Conservation (phyloP, 37 sponge, comb jelly and placozoan species). For the Mnemiopsis leidyi region DNA sequence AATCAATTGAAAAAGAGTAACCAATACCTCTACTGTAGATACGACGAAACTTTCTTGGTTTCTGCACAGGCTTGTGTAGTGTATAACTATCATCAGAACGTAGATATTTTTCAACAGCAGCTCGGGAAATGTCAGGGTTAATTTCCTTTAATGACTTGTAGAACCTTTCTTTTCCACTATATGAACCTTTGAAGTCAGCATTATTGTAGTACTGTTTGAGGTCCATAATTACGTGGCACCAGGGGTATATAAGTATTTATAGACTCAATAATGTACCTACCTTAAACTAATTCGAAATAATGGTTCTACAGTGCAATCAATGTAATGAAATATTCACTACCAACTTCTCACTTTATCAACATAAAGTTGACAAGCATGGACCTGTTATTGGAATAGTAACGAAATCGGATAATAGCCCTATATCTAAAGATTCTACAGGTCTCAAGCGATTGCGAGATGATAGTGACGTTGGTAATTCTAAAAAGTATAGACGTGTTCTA, state of each 20-base stretch:
- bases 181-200: background rate
- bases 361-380: background rate
- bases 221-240: background rate
- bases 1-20: background rate
- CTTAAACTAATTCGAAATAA: background rate
- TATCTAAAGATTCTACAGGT: too few species aligned
- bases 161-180: background rate
- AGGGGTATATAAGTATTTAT: too few species aligned
- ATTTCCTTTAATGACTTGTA: constrained; percentile 13
- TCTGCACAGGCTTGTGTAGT: background rate
- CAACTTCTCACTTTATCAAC: background rate
- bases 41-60: background rate
- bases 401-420: too few species aligned
- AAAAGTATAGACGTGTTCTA: background rate
- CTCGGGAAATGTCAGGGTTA: background rate
- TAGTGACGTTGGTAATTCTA: background rate
- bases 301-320: background rate
- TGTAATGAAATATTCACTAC: background rate
- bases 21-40: background rate
- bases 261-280: background rate
- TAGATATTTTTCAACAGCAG: background rate
- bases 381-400: background rate
- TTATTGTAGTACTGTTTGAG: constrained; percentile 11
- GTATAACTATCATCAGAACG: background rate
- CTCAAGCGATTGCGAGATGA: too few species aligned